A percentile compares a stretch with the other conserved stretches of the same genome.
These are phyloP conservation scores for Pachyuromys duprasi DNA, from an alignment of 2,797 vertebrate genomes.

Conservation along the genomic window DNA sequence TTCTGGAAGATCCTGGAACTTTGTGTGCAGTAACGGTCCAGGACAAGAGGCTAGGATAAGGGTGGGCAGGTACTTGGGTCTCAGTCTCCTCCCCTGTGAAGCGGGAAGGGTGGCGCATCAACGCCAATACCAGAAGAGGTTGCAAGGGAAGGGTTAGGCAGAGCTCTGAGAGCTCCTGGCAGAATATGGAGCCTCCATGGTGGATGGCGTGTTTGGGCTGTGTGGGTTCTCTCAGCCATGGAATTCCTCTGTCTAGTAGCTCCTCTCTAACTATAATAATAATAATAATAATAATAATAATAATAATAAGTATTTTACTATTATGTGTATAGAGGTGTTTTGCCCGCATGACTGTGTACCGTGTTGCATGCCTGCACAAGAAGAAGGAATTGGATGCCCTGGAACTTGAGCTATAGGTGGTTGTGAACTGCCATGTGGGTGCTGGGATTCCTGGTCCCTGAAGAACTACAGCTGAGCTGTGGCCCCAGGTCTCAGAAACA, in stretches of 20 bases:
- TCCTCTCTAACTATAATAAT: too few relatives aligned
- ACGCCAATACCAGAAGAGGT: not conserved
- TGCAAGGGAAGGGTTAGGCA: not conserved
- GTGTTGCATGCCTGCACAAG: not conserved
- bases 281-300: too few relatives aligned
- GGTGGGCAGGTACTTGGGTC: not conserved
- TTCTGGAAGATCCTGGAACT: not conserved
- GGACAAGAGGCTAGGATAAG: not conserved
- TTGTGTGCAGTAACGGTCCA: not conserved
- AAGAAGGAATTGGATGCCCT: not conserved
- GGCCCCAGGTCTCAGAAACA: not conserved
- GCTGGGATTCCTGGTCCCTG: not conserved
- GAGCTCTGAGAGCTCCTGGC: not conserved
- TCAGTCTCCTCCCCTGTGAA: not conserved
- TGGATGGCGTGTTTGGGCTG: not conserved
- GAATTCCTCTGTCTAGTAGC: not conserved
- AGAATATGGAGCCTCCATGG: not conserved
- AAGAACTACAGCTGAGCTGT: not conserved
- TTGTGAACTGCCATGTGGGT: not conserved
- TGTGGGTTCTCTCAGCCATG: not conserved
- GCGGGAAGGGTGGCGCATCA: rapidly evolving
- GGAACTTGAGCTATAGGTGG: not conserved
- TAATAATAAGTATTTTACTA: not conserved
- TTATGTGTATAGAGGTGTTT: not conserved
- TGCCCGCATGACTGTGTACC: not conserved